Base-by-base conservation (phyloP, 2,888 invertebrate genomes). In the Thereva unica region DNA sequence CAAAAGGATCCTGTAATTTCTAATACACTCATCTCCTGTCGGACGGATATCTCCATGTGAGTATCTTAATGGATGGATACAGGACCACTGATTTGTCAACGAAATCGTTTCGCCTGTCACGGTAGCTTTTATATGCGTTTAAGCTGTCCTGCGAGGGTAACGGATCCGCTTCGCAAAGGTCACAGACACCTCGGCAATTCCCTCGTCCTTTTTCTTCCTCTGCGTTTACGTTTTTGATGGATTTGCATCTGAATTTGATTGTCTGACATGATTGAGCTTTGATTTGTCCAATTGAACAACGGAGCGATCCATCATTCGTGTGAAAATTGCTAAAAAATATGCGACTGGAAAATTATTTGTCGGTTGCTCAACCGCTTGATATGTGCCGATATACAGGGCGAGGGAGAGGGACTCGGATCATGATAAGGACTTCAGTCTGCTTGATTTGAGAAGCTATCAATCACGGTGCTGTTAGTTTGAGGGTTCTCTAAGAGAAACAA, bases 171-270 rank as follows among this genome's bases (percentile, higher is more conserved):
- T 34, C 40, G 23, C n/a, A 40, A 45, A 52, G 66, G 59, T 66
- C 57, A 59, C 8, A 66, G 41, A 6, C 38, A 12, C 63, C 38
- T 68, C 67, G 52, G 69, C 69, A 70, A 66, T 69, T 69, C 72
- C 69, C 67, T 66, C 75, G 23, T 23, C 23, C 23, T 23, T 23
- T 23, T 23, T 23, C 23, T 23, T 23, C 23, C 23, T 23, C 23
- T 23, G 2, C 23, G 23, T 23, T 23, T 23, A 23, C 23, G 23
- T 23, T 23, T 23, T 23, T 79, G 80, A 80, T 80, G 78, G 80
- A 78, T 80, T 78, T 76, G 75, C 77, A 77, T 77, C 72, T 71
- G 73, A 75, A 72, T 75, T 75, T 73, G 72, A 74, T 74, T 71
- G 72, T 65, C 71, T 71, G 73, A 75, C 73, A 72, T 73, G 73